Evolutionary conservation across 2,888 invertebrate genomes (phyloP).

Genomic region (Tiphia femorata): DNA sequence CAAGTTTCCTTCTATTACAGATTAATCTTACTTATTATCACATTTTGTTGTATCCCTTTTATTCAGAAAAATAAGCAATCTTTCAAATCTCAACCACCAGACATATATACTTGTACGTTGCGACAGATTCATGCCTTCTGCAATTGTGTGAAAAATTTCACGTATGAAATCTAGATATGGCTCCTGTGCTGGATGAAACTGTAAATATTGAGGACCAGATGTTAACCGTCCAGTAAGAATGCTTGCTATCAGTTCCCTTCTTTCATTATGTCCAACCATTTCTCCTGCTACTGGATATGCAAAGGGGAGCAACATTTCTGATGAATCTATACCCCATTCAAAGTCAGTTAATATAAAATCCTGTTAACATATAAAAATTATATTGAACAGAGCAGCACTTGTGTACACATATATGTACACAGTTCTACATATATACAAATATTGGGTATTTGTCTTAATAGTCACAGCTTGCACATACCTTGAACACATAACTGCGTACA

Average conservation of each 20-base stretch:
- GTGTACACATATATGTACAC: not conserved
- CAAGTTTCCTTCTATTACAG: not conserved
- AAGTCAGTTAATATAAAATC: constrained; percentile 50
- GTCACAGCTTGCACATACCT: constrained; percentile 34
- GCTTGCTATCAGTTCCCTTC: constrained; percentile 48
- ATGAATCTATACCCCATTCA: constrained; percentile 58
- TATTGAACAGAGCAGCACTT: not conserved
- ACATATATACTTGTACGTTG: constrained; percentile 73
- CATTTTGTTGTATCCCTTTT: constrained; percentile 68
- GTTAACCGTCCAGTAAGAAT: constrained; percentile 67
- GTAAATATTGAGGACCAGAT: constrained; percentile 74
- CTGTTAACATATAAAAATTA: constrained; percentile 27
- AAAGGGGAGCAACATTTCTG: constrained; percentile 59
- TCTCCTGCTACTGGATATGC: constrained; percentile 56
- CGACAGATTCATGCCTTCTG: constrained; percentile 68
- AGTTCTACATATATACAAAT: not conserved
- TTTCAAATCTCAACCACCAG: constrained; percentile 76
- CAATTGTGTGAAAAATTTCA: constrained; percentile 71
- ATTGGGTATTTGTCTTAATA: not conserved
- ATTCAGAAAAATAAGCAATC: constrained; percentile 70
- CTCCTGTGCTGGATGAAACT: constrained; percentile 74
- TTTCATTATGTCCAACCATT: constrained; percentile 44
- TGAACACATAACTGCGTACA: constrained; percentile 56
- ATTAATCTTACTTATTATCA: constrained; percentile 44
- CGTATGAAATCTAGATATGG: constrained; percentile 73